Percentiles rank a stretch among this genome's conserved stretches.
These are phyloP conservation scores for Actinia equina DNA, from an alignment of 64 coral and sea anemone genomes.

Conservation along the genomic window DNA sequence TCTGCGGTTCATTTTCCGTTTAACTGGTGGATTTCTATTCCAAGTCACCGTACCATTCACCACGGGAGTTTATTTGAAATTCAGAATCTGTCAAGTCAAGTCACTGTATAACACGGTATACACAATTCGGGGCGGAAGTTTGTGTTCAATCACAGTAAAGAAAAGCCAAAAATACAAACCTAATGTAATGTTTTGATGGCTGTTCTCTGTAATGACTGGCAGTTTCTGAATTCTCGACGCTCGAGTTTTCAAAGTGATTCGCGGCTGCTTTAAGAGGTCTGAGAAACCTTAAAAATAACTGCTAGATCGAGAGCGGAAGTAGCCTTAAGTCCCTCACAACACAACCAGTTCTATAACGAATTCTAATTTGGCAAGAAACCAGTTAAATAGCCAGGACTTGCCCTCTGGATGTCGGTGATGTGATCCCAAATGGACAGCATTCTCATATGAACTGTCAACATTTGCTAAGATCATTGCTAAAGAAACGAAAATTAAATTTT, in stretches of 20 bases:
- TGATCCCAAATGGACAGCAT: slow-evolving; percentile 17
- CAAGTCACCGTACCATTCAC: neutral
- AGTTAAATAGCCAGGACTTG: slow-evolving; percentile 1
- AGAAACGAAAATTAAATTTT: slow-evolving; percentile 66
- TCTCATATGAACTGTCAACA: slow-evolving; percentile 52
- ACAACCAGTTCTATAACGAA: neutral
- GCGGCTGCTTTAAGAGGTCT: neutral
- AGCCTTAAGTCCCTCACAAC: neutral
- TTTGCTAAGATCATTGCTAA: slow-evolving; percentile 60
- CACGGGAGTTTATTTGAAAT: neutral
- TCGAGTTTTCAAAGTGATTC: neutral
- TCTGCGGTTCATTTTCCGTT: neutral
- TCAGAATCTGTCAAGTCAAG: slow-evolving; percentile 6
- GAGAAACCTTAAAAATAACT: neutral
- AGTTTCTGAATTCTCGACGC: slow-evolving; percentile 1
- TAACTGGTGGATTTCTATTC: neutral
- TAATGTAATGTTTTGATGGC: slow-evolving; percentile 19
- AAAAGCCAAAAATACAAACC: neutral
- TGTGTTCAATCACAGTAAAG: slow-evolving; percentile 3
- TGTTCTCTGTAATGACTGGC: slow-evolving; percentile 12
- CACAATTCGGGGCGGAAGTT: neutral
- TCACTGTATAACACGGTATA: neutral
- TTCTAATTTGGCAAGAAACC: slow-evolving; percentile 17
- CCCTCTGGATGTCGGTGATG: slow-evolving; percentile 5
- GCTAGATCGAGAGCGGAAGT: slow-evolving; percentile 15